These are phyloP conservation scores for Simalia tracyae DNA, from an alignment of 2,797 vertebrate species.

Conservation along the genomic window DNA sequence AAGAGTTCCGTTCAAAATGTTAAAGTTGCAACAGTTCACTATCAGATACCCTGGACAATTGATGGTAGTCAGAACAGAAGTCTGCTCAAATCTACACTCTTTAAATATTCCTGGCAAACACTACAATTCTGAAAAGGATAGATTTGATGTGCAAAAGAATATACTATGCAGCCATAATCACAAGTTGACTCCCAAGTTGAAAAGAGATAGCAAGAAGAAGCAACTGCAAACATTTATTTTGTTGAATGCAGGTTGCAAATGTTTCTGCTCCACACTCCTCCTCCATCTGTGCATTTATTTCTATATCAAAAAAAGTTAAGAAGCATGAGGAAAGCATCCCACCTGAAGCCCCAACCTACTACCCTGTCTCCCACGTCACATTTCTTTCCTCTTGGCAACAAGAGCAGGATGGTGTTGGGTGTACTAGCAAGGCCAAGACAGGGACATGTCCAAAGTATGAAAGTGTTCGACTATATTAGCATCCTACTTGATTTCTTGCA, in stretches of 20 bases:
- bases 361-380: neutral
- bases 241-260: too few relatives aligned
- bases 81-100: neutral
- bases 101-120: neutral
- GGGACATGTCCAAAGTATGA: neutral
- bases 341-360: neutral
- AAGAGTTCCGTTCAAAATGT: too few relatives aligned
- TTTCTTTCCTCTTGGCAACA: neutral
- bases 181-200: neutral
- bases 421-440: neutral
- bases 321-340: neutral
- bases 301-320: neutral
- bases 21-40: neutral
- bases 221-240: neutral
- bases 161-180: neutral
- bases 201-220: neutral
- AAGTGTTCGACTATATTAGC: neutral
- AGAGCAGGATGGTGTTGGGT: neutral
- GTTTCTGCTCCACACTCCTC: neutral
- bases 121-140: neutral
- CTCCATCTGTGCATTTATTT: neutral
- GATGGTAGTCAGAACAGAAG: neutral
- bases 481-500: neutral
- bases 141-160: neutral
- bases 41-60: neutral